Evolutionary conservation across 92 coral and sea anemone species (phyloP), one percentile per base, ranked within the genome.

Genomic region (Parazoanthus swiftii): DNA sequence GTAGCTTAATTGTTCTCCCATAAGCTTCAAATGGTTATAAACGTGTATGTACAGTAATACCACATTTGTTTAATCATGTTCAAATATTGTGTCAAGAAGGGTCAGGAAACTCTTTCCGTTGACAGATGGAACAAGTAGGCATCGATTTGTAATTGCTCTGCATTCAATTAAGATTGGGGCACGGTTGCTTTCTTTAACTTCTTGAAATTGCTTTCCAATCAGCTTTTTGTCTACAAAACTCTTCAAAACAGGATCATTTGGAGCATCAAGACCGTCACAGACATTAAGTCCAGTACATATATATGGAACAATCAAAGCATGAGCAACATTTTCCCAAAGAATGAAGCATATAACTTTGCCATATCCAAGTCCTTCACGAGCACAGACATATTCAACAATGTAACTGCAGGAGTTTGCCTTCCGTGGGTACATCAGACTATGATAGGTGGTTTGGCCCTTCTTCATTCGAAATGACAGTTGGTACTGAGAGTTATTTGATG

Each of bases 381-480:
- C 23, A 16, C 14, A 54, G 72, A 0, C 43, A 88, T 92, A 38
- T 38, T 38, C 72, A 73, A 90, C 81, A 42, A 92, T 35, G 79
- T 83, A 90, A 71, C 91, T 87, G 63, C 92, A 90, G 39, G 94
- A 92, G 4, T 90, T 92, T 0, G 91, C 94, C 50, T 75, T 92
- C 37, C 94, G 83, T 8, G 92, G 86, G 46, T 86, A 90, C 92
- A 87, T 86, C 3, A 80, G 66, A 23, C 94, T 92, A 37, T 92
- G 89, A 56, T 71, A 92, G 15, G 86, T 83, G 18, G 39, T 80
- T 76, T 87, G 88, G 3, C 79, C 92, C 46, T 86, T 92, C 35
- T 51, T 89, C 86, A 92, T 86, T 59, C 92, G 48, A 50, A 46
- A 91, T 38, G 93, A 88, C 15, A 91, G 56, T 8, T 18, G 33